Evolutionary conservation across 2,113 vertebrate genomes (phyloP).

Genomic region (Nerophis ophidion): DNA sequence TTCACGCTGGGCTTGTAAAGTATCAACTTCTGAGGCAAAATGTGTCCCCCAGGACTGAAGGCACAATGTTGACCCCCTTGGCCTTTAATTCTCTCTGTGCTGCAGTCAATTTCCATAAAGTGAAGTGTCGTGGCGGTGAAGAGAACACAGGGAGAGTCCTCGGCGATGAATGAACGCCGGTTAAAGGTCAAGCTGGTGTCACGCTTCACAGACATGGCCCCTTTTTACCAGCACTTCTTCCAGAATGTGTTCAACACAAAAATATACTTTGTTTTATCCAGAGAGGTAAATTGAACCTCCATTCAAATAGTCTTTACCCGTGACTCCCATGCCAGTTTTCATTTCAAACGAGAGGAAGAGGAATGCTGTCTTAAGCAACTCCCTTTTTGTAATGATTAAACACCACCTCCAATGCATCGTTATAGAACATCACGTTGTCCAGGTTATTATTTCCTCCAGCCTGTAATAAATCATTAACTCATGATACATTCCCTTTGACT

Average conservation of each 20-base stretch:
- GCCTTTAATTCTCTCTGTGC: conserved; percentile 8
- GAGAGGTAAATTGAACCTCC: neutral
- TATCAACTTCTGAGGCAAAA: conserved; percentile 46
- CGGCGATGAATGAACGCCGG: conserved; percentile 22
- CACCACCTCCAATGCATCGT: conserved; percentile 5
- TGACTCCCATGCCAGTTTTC: conserved; percentile 37
- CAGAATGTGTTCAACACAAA: neutral
- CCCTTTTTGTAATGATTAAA: conserved; percentile 53
- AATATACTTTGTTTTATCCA: neutral
- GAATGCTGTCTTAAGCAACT: conserved; percentile 39
- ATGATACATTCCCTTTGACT: neutral
- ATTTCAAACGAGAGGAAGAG: conserved; percentile 35
- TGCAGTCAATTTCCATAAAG: conserved; percentile 7
- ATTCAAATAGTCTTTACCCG: conserved; percentile 24
- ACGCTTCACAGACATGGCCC: conserved; percentile 18
- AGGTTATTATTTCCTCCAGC: conserved; percentile 6
- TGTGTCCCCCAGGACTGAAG: conserved; percentile 29
- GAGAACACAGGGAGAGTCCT: conserved; percentile 11
- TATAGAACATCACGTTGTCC: conserved; percentile 5
- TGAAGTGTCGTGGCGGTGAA: neutral
- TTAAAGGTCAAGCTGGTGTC: conserved; percentile 41
- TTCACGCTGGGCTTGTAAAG: conserved; percentile 33
- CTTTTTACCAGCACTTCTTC: conserved; percentile 2
- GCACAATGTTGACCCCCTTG: conserved; percentile 2
- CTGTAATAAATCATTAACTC: conserved; percentile 25